phyloP scores from a whole-genome alignment of 2,888 invertebrate species.

The Nipponacmea schrenckii region DNA sequence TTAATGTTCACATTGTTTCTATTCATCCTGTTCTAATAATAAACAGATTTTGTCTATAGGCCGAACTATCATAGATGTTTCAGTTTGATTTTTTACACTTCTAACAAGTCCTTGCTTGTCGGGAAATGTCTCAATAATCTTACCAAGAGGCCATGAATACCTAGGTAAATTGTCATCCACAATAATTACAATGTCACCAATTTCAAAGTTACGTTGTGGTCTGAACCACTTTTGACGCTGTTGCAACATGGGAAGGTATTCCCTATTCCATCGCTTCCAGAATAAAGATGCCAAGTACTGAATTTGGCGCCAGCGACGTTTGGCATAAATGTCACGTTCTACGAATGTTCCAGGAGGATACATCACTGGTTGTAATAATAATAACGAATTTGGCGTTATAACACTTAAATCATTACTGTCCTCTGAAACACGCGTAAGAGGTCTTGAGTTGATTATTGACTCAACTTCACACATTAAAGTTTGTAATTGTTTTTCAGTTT shows the following conservation, averaged over 20 bases:
- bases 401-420: constrained; percentile 13
- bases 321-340: constrained; percentile 1
- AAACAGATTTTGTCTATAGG: neutral
- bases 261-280: constrained; percentile 18
- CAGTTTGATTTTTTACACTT: constrained; percentile 1
- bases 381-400: constrained; percentile 30
- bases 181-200: constrained; percentile 18
- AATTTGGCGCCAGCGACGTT: constrained; percentile 3
- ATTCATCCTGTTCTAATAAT: too few species aligned
- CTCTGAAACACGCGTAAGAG: constrained; percentile 28
- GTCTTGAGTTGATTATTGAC: constrained; percentile 30
- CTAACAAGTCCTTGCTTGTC: constrained; percentile 17
- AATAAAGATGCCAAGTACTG: constrained; percentile 23
- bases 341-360: constrained; percentile 11
- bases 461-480: constrained; percentile 34
- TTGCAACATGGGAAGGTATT: constrained; percentile 18
- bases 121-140: constrained; percentile 2
- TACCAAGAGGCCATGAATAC: constrained; percentile 14
- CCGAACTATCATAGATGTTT: neutral
- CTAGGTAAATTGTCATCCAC: constrained; percentile 10
- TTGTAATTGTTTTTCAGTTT: constrained; percentile 23
- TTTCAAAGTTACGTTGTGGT: neutral
- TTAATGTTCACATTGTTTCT: too few species aligned
- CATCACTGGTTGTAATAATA: constrained; percentile 13
- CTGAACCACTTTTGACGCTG: constrained; percentile 17